A percentile compares a stretch with the other conserved stretches of the same genome.
Conservation (phyloP, 2,888 invertebrate species). For the Hyalella azteca region DNA sequence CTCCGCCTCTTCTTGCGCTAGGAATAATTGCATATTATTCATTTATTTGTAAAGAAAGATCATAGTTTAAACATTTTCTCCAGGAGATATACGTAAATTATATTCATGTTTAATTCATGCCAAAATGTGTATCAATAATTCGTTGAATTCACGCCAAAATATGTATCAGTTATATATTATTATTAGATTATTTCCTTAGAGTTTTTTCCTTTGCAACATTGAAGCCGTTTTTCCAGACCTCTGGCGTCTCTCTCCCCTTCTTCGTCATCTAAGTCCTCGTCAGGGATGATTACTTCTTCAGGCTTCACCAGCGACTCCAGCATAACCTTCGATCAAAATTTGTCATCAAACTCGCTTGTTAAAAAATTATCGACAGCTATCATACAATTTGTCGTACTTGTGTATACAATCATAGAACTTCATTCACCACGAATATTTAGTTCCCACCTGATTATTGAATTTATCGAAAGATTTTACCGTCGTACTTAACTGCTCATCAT, state of each 20-base stretch:
- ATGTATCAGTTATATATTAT: too few species aligned
- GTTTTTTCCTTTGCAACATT: neutral
- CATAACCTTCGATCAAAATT: too few species aligned
- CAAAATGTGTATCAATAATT: neutral
- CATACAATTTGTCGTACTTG: neutral
- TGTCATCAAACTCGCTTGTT: neutral
- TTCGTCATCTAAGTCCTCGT: conserved; percentile 51
- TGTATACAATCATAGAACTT: neutral
- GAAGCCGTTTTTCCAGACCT: neutral
- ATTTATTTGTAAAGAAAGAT: neutral
- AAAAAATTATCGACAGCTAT: neutral
- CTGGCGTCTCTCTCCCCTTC: conserved; percentile 42
- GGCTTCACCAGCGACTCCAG: conserved; percentile 52
- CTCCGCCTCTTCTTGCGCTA: neutral
- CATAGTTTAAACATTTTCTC: neutral
- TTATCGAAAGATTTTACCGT: too few species aligned
- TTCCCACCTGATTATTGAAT: too few species aligned
- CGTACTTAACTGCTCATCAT: too few species aligned
- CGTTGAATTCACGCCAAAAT: neutral
- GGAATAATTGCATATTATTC: neutral
- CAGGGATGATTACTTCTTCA: conserved; percentile 45
- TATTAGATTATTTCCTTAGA: neutral
- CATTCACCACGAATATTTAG: neutral
- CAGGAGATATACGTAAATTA: neutral
- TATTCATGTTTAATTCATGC: neutral